phyloP scores from a whole-genome alignment of 2,113 vertebrate genomes.

The Mobula birostris region DNA sequence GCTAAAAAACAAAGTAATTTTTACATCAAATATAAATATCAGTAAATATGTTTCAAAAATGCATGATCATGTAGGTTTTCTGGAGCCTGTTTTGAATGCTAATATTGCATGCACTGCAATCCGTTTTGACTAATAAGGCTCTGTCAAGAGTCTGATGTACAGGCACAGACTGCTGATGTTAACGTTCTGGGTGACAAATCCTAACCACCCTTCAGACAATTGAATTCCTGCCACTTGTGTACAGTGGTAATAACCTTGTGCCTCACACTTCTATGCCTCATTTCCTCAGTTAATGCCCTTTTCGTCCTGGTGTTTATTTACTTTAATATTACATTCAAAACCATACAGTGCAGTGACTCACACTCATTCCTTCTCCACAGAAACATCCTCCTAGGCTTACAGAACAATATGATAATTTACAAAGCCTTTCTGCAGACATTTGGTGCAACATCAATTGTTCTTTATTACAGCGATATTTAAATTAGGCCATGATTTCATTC shows the following conservation, averaged over 20 bases:
- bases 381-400: slow-evolving; percentile 58
- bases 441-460: slow-evolving; percentile 5
- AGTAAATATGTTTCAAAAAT: background rate
- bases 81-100: background rate
- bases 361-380: slow-evolving; percentile 50
- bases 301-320: slow-evolving; percentile 62
- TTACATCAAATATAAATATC: background rate
- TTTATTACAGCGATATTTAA: slow-evolving; percentile 16
- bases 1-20: background rate
- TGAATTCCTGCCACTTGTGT: slow-evolving; percentile 43
- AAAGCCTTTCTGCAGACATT: slow-evolving; percentile 40
- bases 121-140: slow-evolving; percentile 16
- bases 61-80: background rate
- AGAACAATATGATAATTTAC: slow-evolving; percentile 68
- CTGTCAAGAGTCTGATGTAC: background rate
- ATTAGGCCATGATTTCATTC: slow-evolving; percentile 3
- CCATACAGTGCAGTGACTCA: slow-evolving; percentile 68
- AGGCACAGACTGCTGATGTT: background rate
- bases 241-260: slow-evolving; percentile 47
- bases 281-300: slow-evolving; percentile 74
- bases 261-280: slow-evolving; percentile 58
- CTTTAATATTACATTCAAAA: slow-evolving; percentile 62
- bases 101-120: background rate
- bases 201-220: background rate
- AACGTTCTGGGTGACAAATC: slow-evolving; percentile 28